Evolutionary conservation across 1,140 invertebrate species (phyloP), one percentile per base, ranked within the genome.

Genomic region (Danaus plexippus): DNA sequence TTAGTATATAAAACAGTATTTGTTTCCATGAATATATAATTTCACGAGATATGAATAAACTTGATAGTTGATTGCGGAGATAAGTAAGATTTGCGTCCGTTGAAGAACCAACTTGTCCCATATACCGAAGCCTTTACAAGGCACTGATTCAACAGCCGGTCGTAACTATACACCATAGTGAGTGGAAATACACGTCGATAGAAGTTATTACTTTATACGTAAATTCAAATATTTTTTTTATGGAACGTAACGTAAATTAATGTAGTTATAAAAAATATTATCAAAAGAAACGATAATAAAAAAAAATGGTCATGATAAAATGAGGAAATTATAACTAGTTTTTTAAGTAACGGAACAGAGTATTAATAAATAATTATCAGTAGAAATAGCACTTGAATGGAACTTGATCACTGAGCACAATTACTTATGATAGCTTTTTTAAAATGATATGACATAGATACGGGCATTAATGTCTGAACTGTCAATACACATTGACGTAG

Each of bases 91-190:
- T 52, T 59, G 58, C 58, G 43, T 54, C 43, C 52, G 49, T 32
- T 44, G 52, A 52, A 67, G 15, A 47, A 50, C 52, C 43, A 45
- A 54, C 51, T 54, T 59, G 71, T 64, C 59, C 70, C 61, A 72
- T 74, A 67, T 64, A 57, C 57, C 55, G 72, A 73, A 79, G 73
- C 73, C 77, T 75, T 66, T 72, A 70, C 67, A 63, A 76, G 69
- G 71, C 68, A 67, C 66, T 70, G 65, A 77, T 71, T 75, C 69
- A 66, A 75, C 78, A 71, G 70, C 77, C 75, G 72, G 69, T 72
- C 67, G 73, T 76, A 74, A 76, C 68, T 67, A 70, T 67, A 77
- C 59, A 73, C 74, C 54, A 3, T 75, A 82, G 75, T 71, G 79
- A 71, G 74, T 60, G 9, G 0, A 32, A 32, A 32, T 6, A 46